A percentile compares a stretch with the other conserved stretches of the same genome.
Conservation (phyloP, 2,113 vertebrate species). For the Sinocyclocheilus rhinocerous region DNA sequence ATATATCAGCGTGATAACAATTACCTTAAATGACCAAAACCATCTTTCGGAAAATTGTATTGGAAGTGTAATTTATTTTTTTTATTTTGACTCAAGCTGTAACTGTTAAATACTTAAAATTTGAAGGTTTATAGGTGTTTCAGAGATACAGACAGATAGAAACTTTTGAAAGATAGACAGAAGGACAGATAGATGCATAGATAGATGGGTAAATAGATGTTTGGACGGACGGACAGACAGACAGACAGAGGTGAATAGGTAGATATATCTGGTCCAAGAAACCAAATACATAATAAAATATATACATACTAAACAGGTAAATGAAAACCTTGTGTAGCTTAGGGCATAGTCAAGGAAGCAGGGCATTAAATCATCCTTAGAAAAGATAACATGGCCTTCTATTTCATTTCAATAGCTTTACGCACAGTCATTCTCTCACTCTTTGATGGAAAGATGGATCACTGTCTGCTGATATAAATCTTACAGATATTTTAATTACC, state of each 20-base stretch:
- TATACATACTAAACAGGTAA: slow-evolving; percentile 56
- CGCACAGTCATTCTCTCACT: slow-evolving; percentile 64
- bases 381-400: slow-evolving; percentile 70
- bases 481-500: too few relatives aligned
- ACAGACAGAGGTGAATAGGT: not conserved
- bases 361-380: slow-evolving; percentile 68
- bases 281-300: slow-evolving; percentile 64
- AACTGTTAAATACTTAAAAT: too few relatives aligned
- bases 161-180: too few relatives aligned
- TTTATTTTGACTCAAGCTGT: too few relatives aligned
- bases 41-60: too few relatives aligned
- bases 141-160: too few relatives aligned
- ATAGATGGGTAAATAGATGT: not conserved
- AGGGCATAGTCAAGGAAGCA: slow-evolving; percentile 72
- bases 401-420: slow-evolving; percentile 67
- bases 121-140: too few relatives aligned
- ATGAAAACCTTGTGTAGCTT: slow-evolving; percentile 57
- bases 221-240: too few relatives aligned
- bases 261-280: slow-evolving; percentile 47
- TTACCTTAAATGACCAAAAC: too few relatives aligned
- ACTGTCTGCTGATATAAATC: too few relatives aligned
- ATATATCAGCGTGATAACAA: too few relatives aligned
- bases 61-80: too few relatives aligned
- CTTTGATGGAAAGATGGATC: slow-evolving; percentile 30
- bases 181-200: not conserved